Evolutionary conservation across 2,113 vertebrate species (phyloP).

Genomic region (Microtus ochrogaster): DNA sequence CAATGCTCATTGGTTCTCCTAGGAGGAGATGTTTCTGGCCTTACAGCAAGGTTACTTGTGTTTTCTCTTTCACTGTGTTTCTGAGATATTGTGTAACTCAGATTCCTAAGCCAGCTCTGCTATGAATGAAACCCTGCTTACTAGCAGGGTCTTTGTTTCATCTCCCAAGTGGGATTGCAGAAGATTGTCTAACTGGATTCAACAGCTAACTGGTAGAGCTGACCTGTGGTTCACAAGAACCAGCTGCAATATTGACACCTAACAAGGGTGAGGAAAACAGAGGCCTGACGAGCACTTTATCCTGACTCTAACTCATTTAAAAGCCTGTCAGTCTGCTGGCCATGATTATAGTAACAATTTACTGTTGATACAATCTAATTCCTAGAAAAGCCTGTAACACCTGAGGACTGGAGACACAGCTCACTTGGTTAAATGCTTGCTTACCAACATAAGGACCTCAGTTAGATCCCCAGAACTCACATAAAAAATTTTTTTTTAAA

Average conservation of each 20-base stretch:
- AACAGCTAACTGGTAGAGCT: neutral
- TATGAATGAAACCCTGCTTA: neutral
- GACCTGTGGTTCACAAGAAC: neutral
- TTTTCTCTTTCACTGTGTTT: neutral
- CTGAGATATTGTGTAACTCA: neutral
- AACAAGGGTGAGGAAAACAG: neutral
- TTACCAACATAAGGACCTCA: neutral
- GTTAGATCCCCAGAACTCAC: neutral
- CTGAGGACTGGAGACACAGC: rapidly evolving
- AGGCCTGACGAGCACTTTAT: neutral
- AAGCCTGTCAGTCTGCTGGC: neutral
- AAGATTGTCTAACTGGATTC: neutral
- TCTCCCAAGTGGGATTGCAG: slow-evolving; percentile 37
- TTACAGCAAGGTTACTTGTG: neutral
- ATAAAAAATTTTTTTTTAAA: neutral
- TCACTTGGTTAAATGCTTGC: neutral
- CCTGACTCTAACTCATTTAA: slow-evolving; percentile 7
- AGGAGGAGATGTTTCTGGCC: neutral
- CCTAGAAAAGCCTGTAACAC: neutral
- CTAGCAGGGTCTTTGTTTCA: neutral
- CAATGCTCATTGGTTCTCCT: neutral
- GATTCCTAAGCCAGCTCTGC: neutral
- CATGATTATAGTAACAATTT: neutral
- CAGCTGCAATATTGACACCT: neutral
- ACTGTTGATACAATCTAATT: neutral